These are phyloP conservation scores for Brachionichthys hirsutus DNA, from an alignment of 2,113 vertebrate species.

Conservation along the genomic window DNA sequence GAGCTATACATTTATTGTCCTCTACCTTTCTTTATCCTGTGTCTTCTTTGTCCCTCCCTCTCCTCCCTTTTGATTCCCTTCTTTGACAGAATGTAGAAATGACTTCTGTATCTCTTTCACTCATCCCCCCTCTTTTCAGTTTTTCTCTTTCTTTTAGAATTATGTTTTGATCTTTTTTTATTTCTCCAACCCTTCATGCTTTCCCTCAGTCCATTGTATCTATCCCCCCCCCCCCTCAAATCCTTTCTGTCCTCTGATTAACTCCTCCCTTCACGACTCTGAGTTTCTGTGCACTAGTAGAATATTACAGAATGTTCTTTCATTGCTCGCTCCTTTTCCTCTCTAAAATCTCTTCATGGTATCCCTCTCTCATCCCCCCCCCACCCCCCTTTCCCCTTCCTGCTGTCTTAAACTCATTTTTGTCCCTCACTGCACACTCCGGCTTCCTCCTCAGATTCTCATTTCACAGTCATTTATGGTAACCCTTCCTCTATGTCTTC, in stretches of 20 bases:
- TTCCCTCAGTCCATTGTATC: conserved; percentile 31
- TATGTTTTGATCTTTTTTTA: background rate
- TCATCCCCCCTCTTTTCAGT: conserved; percentile 1
- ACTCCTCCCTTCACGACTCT: conserved; percentile 41
- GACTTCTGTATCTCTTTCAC: conserved; percentile 38
- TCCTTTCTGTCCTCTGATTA: conserved; percentile 47
- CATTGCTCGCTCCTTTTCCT: conserved; percentile 18
- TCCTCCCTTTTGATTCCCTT: conserved; percentile 7
- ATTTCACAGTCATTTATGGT: conserved; percentile 77
- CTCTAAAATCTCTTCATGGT: conserved; percentile 49
- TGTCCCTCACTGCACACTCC: conserved; percentile 36
- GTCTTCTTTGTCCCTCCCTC: background rate
- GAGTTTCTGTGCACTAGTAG: conserved; percentile 45
- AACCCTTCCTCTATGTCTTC: conserved; percentile 62
- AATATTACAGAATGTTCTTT: conserved; percentile 53
- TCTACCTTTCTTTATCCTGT: conserved; percentile 7
- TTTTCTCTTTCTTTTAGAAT: too few relatives aligned
- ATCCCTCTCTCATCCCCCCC: conserved; percentile 36
- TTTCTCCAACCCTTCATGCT: conserved; percentile 18
- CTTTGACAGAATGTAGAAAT: conserved; percentile 49
- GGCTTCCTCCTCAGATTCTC: conserved; percentile 61
- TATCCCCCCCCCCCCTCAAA: conserved; percentile 26
- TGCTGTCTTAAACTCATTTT: conserved; percentile 47
- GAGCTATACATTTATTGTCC: conserved; percentile 17
- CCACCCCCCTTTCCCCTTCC: conserved; percentile 27